Percentiles rank a stretch among this genome's conserved stretches.
Evolutionary conservation across 2,797 vertebrate species (phyloP).

Genomic region (Uromys caudimaculatus): DNA sequence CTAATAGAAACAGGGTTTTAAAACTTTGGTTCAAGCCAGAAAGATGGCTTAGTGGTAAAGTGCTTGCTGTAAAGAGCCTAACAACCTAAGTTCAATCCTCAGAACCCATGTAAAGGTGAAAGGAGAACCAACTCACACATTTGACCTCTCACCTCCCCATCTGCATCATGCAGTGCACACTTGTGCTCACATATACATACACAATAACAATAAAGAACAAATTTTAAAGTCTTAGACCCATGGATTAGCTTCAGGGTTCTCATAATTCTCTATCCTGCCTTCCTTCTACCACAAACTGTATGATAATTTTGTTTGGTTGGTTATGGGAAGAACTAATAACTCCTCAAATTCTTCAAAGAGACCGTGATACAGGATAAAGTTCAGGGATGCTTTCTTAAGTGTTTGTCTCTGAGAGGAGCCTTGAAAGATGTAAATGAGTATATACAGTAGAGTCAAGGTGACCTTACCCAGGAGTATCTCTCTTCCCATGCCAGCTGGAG

Average conservation of each 20-base stretch:
- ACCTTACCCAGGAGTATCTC: background rate
- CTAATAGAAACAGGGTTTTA: conserved; percentile 1
- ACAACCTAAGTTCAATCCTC: background rate
- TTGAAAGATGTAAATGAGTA: background rate
- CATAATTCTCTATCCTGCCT: background rate
- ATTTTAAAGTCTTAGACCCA: background rate
- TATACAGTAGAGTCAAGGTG: background rate
- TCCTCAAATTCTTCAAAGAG: conserved; percentile 2
- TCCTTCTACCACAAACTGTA: background rate
- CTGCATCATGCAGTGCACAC: background rate
- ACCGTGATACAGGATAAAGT: background rate
- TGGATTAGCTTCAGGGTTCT: background rate
- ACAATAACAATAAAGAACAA: background rate
- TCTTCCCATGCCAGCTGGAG: background rate
- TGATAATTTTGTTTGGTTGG: conserved; percentile 32
- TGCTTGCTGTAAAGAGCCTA: background rate
- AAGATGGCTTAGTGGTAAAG: background rate
- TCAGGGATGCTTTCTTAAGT: background rate
- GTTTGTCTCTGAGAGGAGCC: background rate
- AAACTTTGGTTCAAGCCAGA: background rate
- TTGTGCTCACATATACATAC: background rate
- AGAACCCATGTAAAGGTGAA: background rate
- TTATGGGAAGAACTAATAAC: conserved; percentile 26
- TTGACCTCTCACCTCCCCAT: background rate
- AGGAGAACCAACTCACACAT: background rate